Percentiles rank a stretch among this genome's conserved stretches.
These are phyloP conservation scores for Cyaniris semiargus DNA, from an alignment of 2,888 invertebrate species.

Conservation along the genomic window DNA sequence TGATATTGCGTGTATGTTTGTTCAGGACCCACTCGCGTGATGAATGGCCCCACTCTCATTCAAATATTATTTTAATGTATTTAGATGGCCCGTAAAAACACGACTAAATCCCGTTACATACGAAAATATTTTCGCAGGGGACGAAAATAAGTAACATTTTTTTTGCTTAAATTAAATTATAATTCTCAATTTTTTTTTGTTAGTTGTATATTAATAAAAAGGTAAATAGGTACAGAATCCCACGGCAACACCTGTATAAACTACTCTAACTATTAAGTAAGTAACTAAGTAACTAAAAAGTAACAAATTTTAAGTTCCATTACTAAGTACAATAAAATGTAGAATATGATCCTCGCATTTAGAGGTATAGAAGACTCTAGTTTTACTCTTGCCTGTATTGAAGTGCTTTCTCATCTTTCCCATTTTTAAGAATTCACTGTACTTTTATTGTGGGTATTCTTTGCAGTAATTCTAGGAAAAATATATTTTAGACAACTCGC, in stretches of 20 bases:
- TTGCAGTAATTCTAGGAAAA: neutral
- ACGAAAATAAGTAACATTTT: neutral
- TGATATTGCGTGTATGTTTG: neutral
- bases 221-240: neutral
- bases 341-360: neutral
- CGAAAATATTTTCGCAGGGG: neutral
- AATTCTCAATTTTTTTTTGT: neutral
- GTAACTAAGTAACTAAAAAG: no score
- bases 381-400: neutral
- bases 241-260: no score
- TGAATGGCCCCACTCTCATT: neutral
- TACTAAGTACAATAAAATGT: no score
- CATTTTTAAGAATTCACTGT: neutral
- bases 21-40: neutral
- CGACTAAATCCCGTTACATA: neutral
- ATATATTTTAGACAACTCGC: neutral
- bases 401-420: neutral
- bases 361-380: neutral
- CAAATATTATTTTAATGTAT: conserved; percentile 19
- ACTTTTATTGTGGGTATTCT: neutral
- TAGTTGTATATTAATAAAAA: neutral
- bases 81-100: neutral
- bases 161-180: neutral
- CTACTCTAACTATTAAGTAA: no score
- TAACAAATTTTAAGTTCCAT: no score